Evolutionary conservation across 2,888 invertebrate species (phyloP).

Genomic region (Rotaria socialis): DNA sequence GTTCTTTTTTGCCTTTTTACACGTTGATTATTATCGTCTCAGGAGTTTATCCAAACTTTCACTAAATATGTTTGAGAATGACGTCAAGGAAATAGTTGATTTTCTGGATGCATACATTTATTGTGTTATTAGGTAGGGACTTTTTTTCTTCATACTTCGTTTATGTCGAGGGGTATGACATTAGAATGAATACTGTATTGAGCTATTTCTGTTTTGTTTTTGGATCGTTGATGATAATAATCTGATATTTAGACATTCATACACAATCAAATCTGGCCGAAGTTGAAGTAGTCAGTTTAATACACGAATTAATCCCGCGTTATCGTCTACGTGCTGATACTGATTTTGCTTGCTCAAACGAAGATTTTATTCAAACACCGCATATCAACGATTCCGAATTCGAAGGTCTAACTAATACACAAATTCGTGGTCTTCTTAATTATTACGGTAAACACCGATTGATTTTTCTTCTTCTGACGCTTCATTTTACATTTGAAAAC

Average conservation of each 20-base stretch:
- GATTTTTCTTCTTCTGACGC: too few relatives aligned
- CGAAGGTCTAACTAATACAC: background rate
- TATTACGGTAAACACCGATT: background rate
- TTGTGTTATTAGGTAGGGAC: too few relatives aligned
- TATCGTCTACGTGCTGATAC: conserved; percentile 28
- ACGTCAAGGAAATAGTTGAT: background rate
- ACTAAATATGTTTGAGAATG: background rate
- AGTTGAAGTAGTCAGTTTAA: conserved; percentile 21
- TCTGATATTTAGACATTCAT: conserved; percentile 27
- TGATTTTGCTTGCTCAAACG: conserved; percentile 22
- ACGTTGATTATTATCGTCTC: background rate
- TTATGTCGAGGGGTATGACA: too few relatives aligned
- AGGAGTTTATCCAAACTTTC: background rate
- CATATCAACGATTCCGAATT: conserved; percentile 2
- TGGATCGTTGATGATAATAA: background rate
- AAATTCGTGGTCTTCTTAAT: background rate
- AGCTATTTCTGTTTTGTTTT: too few relatives aligned
- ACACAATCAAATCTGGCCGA: conserved; percentile 33
- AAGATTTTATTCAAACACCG: conserved; percentile 33
- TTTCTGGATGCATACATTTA: background rate
- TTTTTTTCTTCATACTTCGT: too few relatives aligned
- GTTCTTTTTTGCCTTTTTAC: background rate
- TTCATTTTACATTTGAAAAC: too few relatives aligned
- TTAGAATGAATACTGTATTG: too few relatives aligned
- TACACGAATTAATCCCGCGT: conserved; percentile 14